These are phyloP conservation scores for Metallyticus violacea DNA, from an alignment of 2,888 invertebrate species.

Conservation along the genomic window DNA sequence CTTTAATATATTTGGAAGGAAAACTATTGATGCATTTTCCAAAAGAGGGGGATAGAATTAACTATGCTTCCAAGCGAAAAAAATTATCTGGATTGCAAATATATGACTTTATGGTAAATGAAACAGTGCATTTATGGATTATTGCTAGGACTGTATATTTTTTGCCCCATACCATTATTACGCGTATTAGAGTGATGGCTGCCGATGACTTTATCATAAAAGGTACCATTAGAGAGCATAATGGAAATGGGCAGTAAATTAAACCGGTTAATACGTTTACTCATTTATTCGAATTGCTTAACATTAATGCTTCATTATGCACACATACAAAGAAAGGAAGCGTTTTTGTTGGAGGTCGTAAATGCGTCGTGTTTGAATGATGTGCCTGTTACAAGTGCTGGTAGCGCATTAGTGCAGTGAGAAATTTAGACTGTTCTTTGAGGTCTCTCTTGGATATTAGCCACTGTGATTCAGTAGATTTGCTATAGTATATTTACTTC, in stretches of 20 bases:
- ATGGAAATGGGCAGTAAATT: not conserved
- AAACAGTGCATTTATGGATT: not conserved
- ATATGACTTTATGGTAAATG: not conserved
- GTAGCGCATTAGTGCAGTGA: too few species aligned
- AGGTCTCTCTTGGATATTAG: too few species aligned
- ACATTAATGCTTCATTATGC: not conserved
- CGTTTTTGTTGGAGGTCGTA: not conserved
- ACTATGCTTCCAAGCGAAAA: too few species aligned
- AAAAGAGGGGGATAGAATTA: not conserved
- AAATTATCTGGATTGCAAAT: not conserved
- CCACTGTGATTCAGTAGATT: too few species aligned
- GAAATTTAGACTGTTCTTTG: too few species aligned
- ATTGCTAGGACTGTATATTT: not conserved
- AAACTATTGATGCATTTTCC: not conserved
- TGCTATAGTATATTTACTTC: too few species aligned
- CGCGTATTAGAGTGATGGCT: not conserved
- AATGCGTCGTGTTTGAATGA: not conserved
- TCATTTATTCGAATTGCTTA: not conserved
- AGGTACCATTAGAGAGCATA: not conserved
- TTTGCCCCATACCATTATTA: not conserved
- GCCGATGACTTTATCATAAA: not conserved
- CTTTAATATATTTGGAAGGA: too few species aligned
- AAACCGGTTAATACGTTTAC: not conserved
- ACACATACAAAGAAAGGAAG: not conserved
- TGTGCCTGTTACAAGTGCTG: too few species aligned